Evolutionary conservation across 2,113 vertebrate species (phyloP).

Genomic region (Tilapia sparmanii): DNA sequence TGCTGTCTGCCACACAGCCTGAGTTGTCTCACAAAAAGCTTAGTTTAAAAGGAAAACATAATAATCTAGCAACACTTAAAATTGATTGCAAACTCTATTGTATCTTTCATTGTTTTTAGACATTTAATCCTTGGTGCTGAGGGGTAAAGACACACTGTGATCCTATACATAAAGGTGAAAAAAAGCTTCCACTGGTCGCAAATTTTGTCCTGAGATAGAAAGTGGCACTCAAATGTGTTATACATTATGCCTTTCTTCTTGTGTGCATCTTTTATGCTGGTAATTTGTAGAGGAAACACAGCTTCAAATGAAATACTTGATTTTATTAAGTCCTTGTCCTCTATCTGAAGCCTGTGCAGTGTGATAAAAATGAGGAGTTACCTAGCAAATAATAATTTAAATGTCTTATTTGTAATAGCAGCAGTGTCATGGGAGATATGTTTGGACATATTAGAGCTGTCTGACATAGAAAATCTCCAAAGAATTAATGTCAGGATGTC

Average conservation of each 20-base stretch:
- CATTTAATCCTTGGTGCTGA: neutral
- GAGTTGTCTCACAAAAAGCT: neutral
- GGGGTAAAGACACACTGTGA: neutral
- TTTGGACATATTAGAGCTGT: neutral
- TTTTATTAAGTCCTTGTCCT: neutral
- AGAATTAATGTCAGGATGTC: neutral
- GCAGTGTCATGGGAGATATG: neutral
- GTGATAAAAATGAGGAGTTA: neutral
- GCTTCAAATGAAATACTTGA: neutral
- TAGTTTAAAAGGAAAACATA: neutral
- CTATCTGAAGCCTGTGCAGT: neutral
- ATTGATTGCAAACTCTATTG: neutral
- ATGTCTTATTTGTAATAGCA: neutral
- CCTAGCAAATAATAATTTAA: neutral
- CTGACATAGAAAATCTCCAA: neutral
- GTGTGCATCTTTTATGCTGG: neutral
- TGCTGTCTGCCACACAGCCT: neutral
- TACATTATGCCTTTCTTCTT: neutral
- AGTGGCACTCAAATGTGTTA: neutral
- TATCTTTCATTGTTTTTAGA: neutral
- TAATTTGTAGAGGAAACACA: neutral
- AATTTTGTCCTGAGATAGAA: neutral
- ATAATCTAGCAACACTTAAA: neutral
- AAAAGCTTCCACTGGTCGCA: neutral
- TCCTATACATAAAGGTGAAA: neutral